phyloP scores from a whole-genome alignment of 2,888 invertebrate species.

The Tachina lurida region DNA sequence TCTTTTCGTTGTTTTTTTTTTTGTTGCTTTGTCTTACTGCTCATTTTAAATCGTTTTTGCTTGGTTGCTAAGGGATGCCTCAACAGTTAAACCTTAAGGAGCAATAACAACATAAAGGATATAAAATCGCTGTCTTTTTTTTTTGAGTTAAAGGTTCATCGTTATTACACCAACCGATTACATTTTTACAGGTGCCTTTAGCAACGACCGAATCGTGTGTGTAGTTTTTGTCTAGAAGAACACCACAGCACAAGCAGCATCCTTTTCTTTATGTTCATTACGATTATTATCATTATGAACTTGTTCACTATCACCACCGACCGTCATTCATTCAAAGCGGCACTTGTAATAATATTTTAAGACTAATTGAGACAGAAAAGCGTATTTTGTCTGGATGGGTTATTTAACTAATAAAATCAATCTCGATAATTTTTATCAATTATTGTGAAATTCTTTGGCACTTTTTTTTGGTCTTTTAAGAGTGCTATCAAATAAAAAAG shows the following conservation, averaged over 20 bases:
- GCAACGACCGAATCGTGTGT: slow-evolving; percentile 22
- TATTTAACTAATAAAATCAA: neutral
- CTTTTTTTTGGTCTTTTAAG: too few relatives aligned
- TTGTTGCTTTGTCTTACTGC: slow-evolving; percentile 29
- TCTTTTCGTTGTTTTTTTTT: slow-evolving; percentile 58
- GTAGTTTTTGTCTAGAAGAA: slow-evolving; percentile 42
- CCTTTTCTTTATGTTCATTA: slow-evolving; percentile 52
- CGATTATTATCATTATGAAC: slow-evolving; percentile 49
- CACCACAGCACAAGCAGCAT: slow-evolving; percentile 41
- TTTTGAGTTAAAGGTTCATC: slow-evolving; percentile 62
- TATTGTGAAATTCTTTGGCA: neutral
- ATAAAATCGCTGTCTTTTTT: slow-evolving; percentile 68
- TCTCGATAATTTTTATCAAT: neutral
- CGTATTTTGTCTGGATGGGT: slow-evolving; percentile 2
- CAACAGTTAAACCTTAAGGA: slow-evolving; percentile 44
- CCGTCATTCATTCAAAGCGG: slow-evolving; percentile 65
- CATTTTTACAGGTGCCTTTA: slow-evolving; percentile 71
- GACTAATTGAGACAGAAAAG: slow-evolving; percentile 42
- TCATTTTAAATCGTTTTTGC: slow-evolving; percentile 41
- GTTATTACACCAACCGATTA: slow-evolving; percentile 68
- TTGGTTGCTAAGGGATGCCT: slow-evolving; percentile 69
- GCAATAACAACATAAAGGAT: slow-evolving; percentile 59
- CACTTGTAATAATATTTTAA: slow-evolving; percentile 67
- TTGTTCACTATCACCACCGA: slow-evolving; percentile 50
- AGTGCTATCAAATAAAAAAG: too few relatives aligned